Evolutionary conservation across 2,888 invertebrate species (phyloP).

Genomic region (Ormyrus pomaceus): DNA sequence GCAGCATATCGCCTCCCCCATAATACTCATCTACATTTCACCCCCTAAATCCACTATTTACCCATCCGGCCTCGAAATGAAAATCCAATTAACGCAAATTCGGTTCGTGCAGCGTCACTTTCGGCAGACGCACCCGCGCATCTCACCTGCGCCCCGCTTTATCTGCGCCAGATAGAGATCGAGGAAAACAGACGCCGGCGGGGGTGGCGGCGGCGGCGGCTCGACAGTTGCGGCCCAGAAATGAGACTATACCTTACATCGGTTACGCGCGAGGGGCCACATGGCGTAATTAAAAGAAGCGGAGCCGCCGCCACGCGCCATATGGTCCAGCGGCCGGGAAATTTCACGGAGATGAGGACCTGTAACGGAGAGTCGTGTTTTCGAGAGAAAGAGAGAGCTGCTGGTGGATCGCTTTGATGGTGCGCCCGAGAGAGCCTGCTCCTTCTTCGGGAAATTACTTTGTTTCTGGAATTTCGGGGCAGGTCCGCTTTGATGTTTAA

Average conservation of each 20-base stretch:
- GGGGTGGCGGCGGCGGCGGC: not conserved
- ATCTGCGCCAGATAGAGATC: slow-evolving; percentile 3
- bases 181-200: not conserved
- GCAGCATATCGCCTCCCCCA: no score
- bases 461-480: slow-evolving; percentile 9
- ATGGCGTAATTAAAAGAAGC: slow-evolving; percentile 70
- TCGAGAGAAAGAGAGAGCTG: no score
- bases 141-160: slow-evolving; percentile 54
- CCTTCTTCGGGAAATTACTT: not conserved
- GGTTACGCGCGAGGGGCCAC: slow-evolving; percentile 63
- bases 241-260: slow-evolving; percentile 59
- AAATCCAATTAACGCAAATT: slow-evolving; percentile 37
- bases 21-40: slow-evolving; percentile 25
- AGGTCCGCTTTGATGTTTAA: not conserved
- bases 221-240: slow-evolving; percentile 68
- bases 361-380: not conserved
- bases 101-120: slow-evolving; percentile 33
- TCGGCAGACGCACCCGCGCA: slow-evolving; percentile 20
- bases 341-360: not conserved
- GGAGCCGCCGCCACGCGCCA: slow-evolving; percentile 45
- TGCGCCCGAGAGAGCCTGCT: not conserved
- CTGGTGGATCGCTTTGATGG: no score
- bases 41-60: not conserved
- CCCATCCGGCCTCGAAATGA: not conserved
- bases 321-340: slow-evolving; percentile 51